Base-by-base conservation (phyloP, 2,888 invertebrate species). In the Synanthedon vespiformis region DNA sequence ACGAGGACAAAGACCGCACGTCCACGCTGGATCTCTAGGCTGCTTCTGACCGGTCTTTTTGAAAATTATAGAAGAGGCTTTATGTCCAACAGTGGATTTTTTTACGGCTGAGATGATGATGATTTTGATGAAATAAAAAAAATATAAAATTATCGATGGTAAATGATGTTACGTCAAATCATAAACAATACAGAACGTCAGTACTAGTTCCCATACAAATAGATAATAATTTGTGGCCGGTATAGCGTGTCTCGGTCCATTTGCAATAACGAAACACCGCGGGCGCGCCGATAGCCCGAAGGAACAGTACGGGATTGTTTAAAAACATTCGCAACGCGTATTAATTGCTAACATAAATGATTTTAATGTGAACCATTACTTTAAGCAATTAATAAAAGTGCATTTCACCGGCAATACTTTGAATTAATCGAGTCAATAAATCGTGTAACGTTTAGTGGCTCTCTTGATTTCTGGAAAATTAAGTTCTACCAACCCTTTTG, bases 291-390 rank as follows among this genome's bases (percentile, higher is more conserved):
- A 67, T 67, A 59, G 73, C 77, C 74, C 54, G 58, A 62, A 62
- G 74, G 74, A 56, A 48, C 61, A 34, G 58, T 54, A 54, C 57
- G 53, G 61, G 65, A 69, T 68, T 68, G 68, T 66, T 72, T 70
- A 65, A 70, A 68, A 74, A 74, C 74, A 72, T 74, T 65, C 62
- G 63, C 61, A 65, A 66, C 61, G 62, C 61, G 64, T 71, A 80
- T 81, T 80, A 81, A 81, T 80, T 77, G 78, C 72, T 56, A 61
- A 64, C 69, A 76, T 79, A 77, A 80, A 77, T 73, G 74, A 72
- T 68, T 77, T 77, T 79, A 79, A 79, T 80, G 72, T 61, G 62
- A 61, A 55, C 58, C 67, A 77, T 79, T 74, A 70, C 62, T 69
- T 59, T 53, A 51, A 52, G 54, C 59, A 63, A 61, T 62, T 59